These are phyloP conservation scores for Ploceus nigricollis DNA, from an alignment of 2,113 vertebrate genomes.

Conservation along the genomic window DNA sequence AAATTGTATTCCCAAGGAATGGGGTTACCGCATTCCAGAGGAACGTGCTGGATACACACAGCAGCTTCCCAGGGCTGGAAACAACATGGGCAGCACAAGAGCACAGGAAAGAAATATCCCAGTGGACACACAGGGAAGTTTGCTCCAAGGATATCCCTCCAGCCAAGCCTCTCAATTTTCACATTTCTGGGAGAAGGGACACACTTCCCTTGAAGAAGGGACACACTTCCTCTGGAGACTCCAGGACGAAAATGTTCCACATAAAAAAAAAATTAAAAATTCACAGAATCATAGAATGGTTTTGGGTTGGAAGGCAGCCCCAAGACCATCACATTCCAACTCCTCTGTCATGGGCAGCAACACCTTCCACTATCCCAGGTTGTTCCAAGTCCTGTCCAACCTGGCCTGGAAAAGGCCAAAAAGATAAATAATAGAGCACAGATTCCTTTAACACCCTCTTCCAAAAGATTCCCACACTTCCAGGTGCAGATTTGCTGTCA, in stretches of 20 bases:
- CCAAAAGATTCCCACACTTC: not conserved
- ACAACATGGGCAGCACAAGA: not conserved
- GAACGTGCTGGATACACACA: not conserved
- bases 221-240: not conserved
- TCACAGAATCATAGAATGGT: not conserved
- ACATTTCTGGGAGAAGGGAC: not conserved
- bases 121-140: not conserved
- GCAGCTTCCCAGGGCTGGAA: not conserved
- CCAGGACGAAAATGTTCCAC: not conserved
- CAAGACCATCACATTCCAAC: not conserved
- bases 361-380: not conserved
- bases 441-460: not conserved
- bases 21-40: conserved; percentile 36
- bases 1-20: conserved; percentile 63
- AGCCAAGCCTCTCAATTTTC: fast-evolving
- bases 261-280: fast-evolving
- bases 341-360: not conserved
- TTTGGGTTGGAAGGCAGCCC: not conserved
- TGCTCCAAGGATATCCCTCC: not conserved
- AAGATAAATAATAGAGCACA: not conserved
- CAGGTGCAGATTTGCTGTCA: not conserved
- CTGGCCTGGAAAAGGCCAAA: not conserved
- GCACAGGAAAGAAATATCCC: not conserved
- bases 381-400: not conserved
- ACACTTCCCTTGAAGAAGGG: not conserved